Percentiles rank a stretch among this genome's conserved stretches.
Conservation (phyloP, 2,888 invertebrate species). For the Spisula subtruncata region DNA sequence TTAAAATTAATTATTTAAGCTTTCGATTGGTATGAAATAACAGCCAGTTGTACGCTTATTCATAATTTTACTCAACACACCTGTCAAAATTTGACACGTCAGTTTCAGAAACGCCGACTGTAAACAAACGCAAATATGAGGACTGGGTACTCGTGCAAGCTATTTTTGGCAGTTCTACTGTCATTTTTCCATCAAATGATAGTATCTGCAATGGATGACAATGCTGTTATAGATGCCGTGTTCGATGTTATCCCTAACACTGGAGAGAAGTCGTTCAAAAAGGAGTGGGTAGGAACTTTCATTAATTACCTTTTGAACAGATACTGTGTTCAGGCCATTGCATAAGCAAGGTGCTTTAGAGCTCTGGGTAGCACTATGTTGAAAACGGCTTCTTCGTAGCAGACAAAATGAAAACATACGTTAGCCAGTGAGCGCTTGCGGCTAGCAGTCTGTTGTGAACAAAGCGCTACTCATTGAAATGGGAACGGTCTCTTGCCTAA, state of each 20-base stretch:
- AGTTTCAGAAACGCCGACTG: background rate
- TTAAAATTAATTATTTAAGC: background rate
- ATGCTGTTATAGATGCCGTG: background rate
- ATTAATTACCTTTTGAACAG: too few species aligned
- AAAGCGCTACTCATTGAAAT: too few species aligned
- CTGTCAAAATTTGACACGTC: conserved; percentile 20
- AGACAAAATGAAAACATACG: too few species aligned
- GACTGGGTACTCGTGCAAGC: background rate
- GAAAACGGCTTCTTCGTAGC: too few species aligned
- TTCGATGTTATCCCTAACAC: conserved; percentile 45
- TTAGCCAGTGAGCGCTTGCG: too few species aligned
- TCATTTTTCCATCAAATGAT: conserved; percentile 28
- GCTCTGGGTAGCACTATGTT: too few species aligned
- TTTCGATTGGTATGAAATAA: background rate
- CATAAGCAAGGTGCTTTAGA: too few species aligned
- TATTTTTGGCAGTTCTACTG: background rate
- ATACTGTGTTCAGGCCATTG: too few species aligned
- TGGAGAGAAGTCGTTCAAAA: conserved; percentile 6
- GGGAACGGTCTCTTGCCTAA: too few species aligned
- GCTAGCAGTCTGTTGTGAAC: too few species aligned
- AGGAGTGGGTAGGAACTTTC: conserved; percentile 13
- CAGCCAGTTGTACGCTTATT: background rate
- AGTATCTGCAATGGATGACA: conserved; percentile 1
- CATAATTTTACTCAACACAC: background rate
- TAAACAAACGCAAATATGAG: conserved; percentile 13